A percentile compares a stretch with the other conserved stretches of the same genome.
These are phyloP conservation scores for Epizoanthus scotinus DNA, from an alignment of 92 coral and sea anemone genomes.

Conservation along the genomic window DNA sequence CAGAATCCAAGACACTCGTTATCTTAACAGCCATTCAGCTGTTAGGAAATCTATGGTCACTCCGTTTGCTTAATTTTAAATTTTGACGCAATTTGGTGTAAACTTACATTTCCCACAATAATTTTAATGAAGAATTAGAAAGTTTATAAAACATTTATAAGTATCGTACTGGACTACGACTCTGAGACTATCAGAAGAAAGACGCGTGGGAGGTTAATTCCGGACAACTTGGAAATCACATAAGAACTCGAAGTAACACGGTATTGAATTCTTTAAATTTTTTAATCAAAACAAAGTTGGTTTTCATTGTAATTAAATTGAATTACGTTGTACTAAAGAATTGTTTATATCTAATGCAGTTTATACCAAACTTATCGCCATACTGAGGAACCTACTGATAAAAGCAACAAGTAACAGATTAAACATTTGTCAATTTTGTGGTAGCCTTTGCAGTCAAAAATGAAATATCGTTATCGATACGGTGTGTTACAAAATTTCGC, in stretches of 20 bases:
- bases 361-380: conserved; percentile 30
- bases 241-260: conserved; percentile 22
- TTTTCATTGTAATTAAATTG: conserved; percentile 41
- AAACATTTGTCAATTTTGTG: conserved; percentile 1
- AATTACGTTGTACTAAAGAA: conserved; percentile 43
- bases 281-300: conserved; percentile 42
- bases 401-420: neutral
- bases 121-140: conserved; percentile 5
- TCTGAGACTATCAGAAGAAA: neutral
- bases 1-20: neutral
- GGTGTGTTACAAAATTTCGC: too few species aligned
- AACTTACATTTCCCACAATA: neutral
- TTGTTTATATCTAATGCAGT: conserved; percentile 43
- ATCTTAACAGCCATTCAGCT: neutral
- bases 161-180: neutral
- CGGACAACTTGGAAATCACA: conserved; percentile 10
- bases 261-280: conserved; percentile 6
- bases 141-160: conserved; percentile 10
- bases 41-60: neutral
- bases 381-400: neutral
- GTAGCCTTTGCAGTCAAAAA: neutral
- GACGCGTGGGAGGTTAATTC: conserved; percentile 26
- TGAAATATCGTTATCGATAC: neutral
- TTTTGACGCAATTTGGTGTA: neutral
- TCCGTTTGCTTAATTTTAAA: neutral